These are phyloP conservation scores for Crambe crambe DNA, from an alignment of 37 sponge, comb jelly and placozoan species.

Conservation along the genomic window DNA sequence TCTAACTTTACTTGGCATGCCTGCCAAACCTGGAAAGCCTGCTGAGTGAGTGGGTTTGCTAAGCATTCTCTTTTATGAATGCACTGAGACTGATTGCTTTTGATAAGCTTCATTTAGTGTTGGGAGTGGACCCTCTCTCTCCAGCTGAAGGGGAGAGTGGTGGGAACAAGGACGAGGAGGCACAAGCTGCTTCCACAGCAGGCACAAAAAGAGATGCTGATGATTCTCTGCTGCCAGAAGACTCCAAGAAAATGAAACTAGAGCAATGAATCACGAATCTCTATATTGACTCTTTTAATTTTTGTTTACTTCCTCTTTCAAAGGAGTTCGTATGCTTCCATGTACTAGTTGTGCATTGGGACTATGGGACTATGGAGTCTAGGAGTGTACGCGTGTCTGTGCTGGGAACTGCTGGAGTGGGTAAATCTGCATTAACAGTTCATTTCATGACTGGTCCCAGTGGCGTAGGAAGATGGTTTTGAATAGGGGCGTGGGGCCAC, in stretches of 20 bases:
- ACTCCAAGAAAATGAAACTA: conserved; percentile 11
- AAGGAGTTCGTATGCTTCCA: no score
- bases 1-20: no score
- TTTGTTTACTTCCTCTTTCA: no score
- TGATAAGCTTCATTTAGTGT: conserved; percentile 73
- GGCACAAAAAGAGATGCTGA: conserved; percentile 26
- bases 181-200: neutral
- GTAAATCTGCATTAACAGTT: conserved; percentile 73
- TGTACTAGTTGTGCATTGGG: no score
- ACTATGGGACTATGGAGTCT: neutral
- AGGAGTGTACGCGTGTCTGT: conserved; percentile 21
- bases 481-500: no score
- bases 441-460: conserved; percentile 49
- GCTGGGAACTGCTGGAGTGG: conserved; percentile 64
- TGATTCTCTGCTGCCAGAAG: neutral
- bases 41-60: neutral
- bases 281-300: no score
- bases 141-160: neutral
- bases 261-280: neutral
- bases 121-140: conserved; percentile 82
- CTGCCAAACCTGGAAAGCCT: no score
- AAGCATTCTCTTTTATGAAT: conserved; percentile 31
- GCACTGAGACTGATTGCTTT: conserved; percentile 88
- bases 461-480: no score
- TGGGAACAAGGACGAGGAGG: neutral